Evolutionary conservation across 1,140 invertebrate genomes (phyloP), one percentile per base, ranked within the genome.

Genomic region (Papilio machaon): DNA sequence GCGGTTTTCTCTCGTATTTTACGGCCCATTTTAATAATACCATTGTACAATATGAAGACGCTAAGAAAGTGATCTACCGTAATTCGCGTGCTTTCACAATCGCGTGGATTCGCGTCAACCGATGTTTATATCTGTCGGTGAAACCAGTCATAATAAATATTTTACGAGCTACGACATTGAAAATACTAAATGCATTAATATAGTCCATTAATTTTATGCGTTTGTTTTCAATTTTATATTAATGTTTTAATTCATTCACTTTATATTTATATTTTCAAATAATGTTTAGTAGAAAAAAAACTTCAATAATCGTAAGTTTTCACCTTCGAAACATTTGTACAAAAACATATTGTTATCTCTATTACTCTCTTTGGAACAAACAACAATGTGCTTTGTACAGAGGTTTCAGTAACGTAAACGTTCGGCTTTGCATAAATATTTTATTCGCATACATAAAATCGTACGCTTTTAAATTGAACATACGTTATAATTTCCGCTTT

Each of bases 1-100:
- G 19, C 23, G 11, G 23, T 76, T 76, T 49, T 75, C 43, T 49
- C 73, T 47, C 9, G 17, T 74, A 47, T 75, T 75, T 54, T 76
- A 76, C 15, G 74, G 30, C 6, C 47, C 49, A 78, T 78, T 78
- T 78, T n/a, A 54, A 15, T 38, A 7, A 30, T n/a, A 78, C 15
- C 8, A 23, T 75, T 43, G 52, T 13, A 43, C 35, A 76, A 19
- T 30, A 79, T 23, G 77, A 64, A 67, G 76, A 78, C 38, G 76
- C 52, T 78, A 79, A 79, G 58, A 79, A 79, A 64, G 77, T 64
- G 77, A 67, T 79, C 77, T 79, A 43, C 13, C 38, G 54, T 78
- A 17, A 64, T 79, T 79, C 64, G 60, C 77, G 77, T 67, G 77
- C 60, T 79, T 79, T 79, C 77, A 79, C 77, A 79, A 64, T 67